Evolutionary conservation across 2,888 invertebrate genomes (phyloP), one percentile per base, ranked within the genome.

Genomic region (Perithous albicinctus): DNA sequence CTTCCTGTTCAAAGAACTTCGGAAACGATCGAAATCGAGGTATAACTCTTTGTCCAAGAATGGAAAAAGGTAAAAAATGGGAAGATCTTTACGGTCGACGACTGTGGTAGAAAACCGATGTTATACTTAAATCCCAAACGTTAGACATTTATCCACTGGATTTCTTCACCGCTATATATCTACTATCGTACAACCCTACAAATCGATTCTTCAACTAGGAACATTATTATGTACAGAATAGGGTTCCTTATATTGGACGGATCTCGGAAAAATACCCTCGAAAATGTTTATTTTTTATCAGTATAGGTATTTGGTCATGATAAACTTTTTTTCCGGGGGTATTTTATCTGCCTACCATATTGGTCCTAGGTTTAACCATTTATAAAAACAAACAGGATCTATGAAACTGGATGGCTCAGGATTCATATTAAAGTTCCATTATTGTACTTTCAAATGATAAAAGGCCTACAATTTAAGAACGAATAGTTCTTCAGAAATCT

Each of bases 11-110:
- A 35, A 2, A 32, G 20, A 38, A 23, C 23, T 35, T 20, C 67
- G 38, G 23, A 15, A n/a, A 38, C 32, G 20, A 51, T 6, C 35
- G 15, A 38, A 67, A 67, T 67, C 67, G 67, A 38, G 35, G 12
- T 51, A 23, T 48, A 67, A 64, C 64, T 15, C 26, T n/a, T 15
- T n/a, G 26, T 7, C 7, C 64, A 15, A 7, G 26, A 48, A 67
- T 48, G 18, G 18, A 48, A 35, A 8, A 32, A 29, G 35, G 10
- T 32, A 18, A 7, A n/a, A 35, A 59, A 35, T 18, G n/a, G 10
- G 18, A 35, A 32, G 26, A 15, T 15, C 12, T 26, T 43, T 64
- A 41, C 43, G 15, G 26, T 51, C 66, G 32, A 43, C 12, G 46
- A 51, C 20, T 7, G 15, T 23, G 41, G 26, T 48, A 48, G 23